Evolutionary conservation across 2,888 invertebrate genomes (phyloP).

Genomic region (Macrosoma leucophasiata): DNA sequence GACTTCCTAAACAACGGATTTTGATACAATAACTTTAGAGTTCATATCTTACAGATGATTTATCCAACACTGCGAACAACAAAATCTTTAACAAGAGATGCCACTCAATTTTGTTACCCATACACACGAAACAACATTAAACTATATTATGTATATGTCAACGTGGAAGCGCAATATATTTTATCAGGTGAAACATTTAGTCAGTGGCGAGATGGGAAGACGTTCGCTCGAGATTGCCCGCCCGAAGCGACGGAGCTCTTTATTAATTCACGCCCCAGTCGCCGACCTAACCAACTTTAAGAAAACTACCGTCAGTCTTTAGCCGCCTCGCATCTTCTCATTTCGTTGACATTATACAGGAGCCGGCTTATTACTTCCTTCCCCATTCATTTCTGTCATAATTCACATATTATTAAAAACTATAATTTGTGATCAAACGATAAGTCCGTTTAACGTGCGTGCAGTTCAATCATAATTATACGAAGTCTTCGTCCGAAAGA

Average conservation of each 20-base stretch:
- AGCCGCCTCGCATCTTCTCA: slow-evolving; percentile 37
- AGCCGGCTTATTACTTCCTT: slow-evolving; percentile 56
- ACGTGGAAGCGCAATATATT: slow-evolving; percentile 7
- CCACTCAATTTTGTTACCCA: too few relatives aligned
- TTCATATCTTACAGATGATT: too few relatives aligned
- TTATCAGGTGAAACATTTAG: slow-evolving; percentile 19
- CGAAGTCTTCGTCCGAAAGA: too few relatives aligned
- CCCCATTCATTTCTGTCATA: too few relatives aligned
- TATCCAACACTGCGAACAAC: too few relatives aligned
- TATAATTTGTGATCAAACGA: too few relatives aligned
- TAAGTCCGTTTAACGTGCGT: too few relatives aligned
- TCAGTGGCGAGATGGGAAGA: slow-evolving; percentile 5
- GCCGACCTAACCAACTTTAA: slow-evolving; percentile 51
- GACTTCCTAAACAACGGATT: too few relatives aligned
- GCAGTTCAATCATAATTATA: too few relatives aligned
- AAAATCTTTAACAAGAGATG: too few relatives aligned
- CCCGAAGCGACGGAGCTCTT: slow-evolving; percentile 37
- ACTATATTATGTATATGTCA: slow-evolving; percentile 3
- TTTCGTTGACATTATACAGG: slow-evolving; percentile 55
- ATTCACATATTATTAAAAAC: too few relatives aligned
- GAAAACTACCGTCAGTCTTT: slow-evolving; percentile 43
- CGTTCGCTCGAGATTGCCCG: slow-evolving; percentile 36
- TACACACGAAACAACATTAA: slow-evolving; percentile 18
- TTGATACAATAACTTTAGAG: too few relatives aligned
- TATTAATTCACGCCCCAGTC: slow-evolving; percentile 44